phyloP scores from a whole-genome alignment of 2,797 vertebrate species.

The Buceros bicornis region DNA sequence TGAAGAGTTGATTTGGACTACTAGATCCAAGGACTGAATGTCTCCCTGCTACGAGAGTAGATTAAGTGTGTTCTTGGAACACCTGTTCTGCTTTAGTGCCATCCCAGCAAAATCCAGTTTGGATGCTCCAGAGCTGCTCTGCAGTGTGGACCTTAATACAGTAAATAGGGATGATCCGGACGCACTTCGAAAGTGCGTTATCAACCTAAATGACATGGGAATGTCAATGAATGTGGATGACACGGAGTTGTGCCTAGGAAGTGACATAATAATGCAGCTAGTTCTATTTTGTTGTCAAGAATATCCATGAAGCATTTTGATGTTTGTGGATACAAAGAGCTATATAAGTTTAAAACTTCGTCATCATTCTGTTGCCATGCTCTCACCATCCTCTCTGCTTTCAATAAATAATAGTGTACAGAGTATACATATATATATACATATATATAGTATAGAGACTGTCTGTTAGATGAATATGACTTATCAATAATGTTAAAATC shows the following conservation, averaged over 20 bases:
- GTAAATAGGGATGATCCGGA: not conserved
- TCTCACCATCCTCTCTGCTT: not conserved
- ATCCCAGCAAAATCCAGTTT: not conserved
- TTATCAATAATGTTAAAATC: not conserved
- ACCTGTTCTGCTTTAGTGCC: not conserved
- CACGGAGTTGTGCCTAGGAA: not conserved
- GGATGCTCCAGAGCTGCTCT: not conserved
- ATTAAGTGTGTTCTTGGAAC: not conserved
- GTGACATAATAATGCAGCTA: not conserved
- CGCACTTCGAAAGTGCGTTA: not conserved
- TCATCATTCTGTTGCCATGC: not conserved
- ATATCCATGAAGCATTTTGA: not conserved
- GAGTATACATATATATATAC: no score
- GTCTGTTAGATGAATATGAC: not conserved
- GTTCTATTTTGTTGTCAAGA: not conserved
- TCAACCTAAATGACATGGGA: not conserved
- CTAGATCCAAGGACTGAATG: not conserved
- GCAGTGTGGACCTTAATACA: not conserved
- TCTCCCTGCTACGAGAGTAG: not conserved
- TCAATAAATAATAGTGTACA: not conserved
- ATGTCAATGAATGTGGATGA: not conserved
- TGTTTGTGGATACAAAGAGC: not conserved
- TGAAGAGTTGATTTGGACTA: not conserved
- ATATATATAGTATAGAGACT: not conserved
- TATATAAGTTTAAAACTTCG: not conserved